phyloP scores from a whole-genome alignment of 2,888 invertebrate genomes.

The Himalopsyche anomala region DNA sequence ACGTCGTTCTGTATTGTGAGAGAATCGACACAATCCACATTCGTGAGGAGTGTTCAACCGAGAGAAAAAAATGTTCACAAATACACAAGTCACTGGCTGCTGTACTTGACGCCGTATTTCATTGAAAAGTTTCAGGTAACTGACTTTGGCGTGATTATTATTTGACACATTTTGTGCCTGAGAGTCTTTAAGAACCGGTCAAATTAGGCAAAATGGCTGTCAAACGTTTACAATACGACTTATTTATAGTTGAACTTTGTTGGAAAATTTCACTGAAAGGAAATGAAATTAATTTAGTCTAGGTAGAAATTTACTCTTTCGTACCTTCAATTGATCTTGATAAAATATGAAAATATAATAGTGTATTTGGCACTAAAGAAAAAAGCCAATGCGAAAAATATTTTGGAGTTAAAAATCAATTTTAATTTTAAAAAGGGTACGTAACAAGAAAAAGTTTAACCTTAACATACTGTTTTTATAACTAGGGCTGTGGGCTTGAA shows the following conservation, averaged over 20 bases:
- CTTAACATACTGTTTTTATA: too few species aligned
- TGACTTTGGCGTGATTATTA: neutral
- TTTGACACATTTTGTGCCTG: neutral
- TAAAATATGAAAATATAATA: neutral
- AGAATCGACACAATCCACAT: too few species aligned
- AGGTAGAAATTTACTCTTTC: too few species aligned
- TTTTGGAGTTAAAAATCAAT: too few species aligned
- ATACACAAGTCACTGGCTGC: neutral
- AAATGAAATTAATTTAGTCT: neutral
- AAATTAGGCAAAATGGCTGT: conserved; percentile 13
- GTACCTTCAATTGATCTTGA: too few species aligned
- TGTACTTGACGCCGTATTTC: neutral
- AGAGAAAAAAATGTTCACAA: too few species aligned
- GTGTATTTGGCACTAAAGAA: neutral
- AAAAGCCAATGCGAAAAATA: too few species aligned
- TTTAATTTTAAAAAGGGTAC: too few species aligned
- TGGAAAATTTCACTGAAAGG: neutral
- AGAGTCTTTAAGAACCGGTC: conserved; percentile 7
- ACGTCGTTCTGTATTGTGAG: too few species aligned
- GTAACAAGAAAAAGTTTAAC: too few species aligned
- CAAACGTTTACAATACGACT: neutral
- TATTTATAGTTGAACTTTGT: neutral
- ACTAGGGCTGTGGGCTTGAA: too few species aligned
- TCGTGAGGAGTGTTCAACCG: too few species aligned
- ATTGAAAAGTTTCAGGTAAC: conserved; percentile 1